Base-by-base conservation (phyloP, 2,888 invertebrate species). In the Octonoba sinensis region DNA sequence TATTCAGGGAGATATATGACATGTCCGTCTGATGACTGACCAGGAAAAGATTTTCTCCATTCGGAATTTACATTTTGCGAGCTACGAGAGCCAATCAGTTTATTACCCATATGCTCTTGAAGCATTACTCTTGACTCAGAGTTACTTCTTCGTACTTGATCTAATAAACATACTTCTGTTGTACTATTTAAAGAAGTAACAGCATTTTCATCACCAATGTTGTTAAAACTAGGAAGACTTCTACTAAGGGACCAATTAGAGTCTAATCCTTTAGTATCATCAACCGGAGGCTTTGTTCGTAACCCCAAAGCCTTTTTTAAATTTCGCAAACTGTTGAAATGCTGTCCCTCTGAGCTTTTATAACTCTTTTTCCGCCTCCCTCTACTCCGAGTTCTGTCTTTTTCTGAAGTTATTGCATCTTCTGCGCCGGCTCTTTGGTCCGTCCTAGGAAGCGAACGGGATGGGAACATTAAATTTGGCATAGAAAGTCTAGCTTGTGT, bases 221-320 rank as follows among this genome's bases (percentile, higher is more conserved):
- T 93, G 86, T 94, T 88, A 0, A 94, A 94, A 87, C 93, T 94
- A 1, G 94, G 94, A 0, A 93, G 93, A 16, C 94, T 94, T 86
- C 93, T 92, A 77, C 94, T 94, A 47, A 95, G 88, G 86, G 95
- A 92, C 95, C 95, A 95, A 88, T 95, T 95, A 70, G 91, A 91
- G 86, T 92, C 92, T 51, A 90, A 74, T 4, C 77, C 70, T 24
- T 62, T 86, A 16, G 87, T 79, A 18, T 84, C 85, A 4, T 75
- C 79, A 4, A 18, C 46, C 6, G 51, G 18, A 22, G 47, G n/a
- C 49, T 82, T 82, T 54, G 62, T 15, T 47, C 73, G 57, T 18
- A 82, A 46, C 1, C 84, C 82, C 20, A 84, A 65, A 51, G 62
- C 77, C 66, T 77, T 81, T 46, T 82, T 82, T 13, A 94, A 89